phyloP scores from a whole-genome alignment of 2,888 invertebrate species.

The Drosophila anceps region DNA sequence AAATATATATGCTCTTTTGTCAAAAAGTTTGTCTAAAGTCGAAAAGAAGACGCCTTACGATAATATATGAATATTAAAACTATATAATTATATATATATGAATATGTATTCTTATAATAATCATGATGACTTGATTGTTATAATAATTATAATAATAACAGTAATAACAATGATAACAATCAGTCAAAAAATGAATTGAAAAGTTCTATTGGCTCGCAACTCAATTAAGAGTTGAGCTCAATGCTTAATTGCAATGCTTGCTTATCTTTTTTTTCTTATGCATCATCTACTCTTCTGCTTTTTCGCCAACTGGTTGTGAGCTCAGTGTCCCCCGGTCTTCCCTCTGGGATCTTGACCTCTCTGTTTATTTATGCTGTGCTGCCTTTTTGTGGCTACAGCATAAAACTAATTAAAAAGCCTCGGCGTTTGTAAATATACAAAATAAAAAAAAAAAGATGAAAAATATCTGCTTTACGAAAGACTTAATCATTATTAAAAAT shows the following conservation, averaged over 20 bases:
- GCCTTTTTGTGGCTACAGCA: constrained; percentile 52
- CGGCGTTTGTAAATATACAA: constrained; percentile 35
- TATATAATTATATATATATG: not conserved
- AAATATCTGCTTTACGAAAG: not conserved
- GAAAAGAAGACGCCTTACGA: too few relatives aligned
- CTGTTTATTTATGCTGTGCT: constrained; percentile 65
- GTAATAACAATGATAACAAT: not conserved
- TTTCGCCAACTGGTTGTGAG: constrained; percentile 28
- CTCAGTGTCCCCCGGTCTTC: not conserved
- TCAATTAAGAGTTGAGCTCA: constrained; percentile 16
- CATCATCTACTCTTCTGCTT: not conserved
- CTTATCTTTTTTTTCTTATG: not conserved
- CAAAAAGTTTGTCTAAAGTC: too few relatives aligned
- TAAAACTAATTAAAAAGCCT: constrained; percentile 75
- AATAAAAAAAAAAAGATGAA: constrained; percentile 5
- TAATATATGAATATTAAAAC: too few relatives aligned
- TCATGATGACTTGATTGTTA: too few relatives aligned
- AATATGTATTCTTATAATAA: not conserved
- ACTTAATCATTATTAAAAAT: constrained; percentile 48
- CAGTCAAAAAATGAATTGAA: constrained; percentile 26
- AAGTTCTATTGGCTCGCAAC: constrained; percentile 13
- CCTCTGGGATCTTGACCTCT: constrained; percentile 5
- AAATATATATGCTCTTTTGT: too few relatives aligned
- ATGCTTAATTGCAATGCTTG: constrained; percentile 32
- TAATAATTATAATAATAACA: not conserved